Evolutionary conservation across 1,140 invertebrate genomes (phyloP), one percentile per base, ranked within the genome.

Genomic region (Stegodyphus dumicola): DNA sequence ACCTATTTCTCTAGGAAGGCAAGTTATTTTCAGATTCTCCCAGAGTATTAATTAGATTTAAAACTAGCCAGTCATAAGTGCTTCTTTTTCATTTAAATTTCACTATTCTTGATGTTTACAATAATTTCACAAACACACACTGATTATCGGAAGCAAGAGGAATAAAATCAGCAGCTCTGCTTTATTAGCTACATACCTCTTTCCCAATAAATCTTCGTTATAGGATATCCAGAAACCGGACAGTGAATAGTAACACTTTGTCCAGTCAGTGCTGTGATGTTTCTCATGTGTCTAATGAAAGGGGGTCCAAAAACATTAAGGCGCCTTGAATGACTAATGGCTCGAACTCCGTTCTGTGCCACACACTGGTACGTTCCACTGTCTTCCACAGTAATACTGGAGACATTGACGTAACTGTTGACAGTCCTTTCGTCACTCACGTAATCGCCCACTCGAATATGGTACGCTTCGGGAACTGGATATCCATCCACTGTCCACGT

Each of bases 211-310:
- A 98, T 95, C 65, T 94, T 93, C 89, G 95, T 93, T 84, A 98
- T 95, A 6, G 97, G 96, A 92, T 96, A 97, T 56, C 97, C 97
- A 67, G 96, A 96, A n/a, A 97, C 96, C 73, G 96, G 96, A 91
- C 97, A 98, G 91, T 96, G 95, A 89, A 98, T 95, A 87, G 94
- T 92, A 86, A 97, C 93, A 90, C 94, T 94, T 89, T 94, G 94
- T 75, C 96, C 96, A 56, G 96, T 95, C 11, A 97, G 94, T 0
- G 96, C 96, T 9, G 95, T 96, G 53, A 97, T 94, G 91, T 96
- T 97, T 33, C 94, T 94, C 96, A 98, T 97, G 88, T 95, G 93
- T 78, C 96, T 92, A 85, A 98, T 96, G 89, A 94, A 96, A 17
- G 96, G 96, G 69, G 95, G 91, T 9, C 96, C 87, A 9, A 73